Conservation (phyloP, 2,113 vertebrate species). For the Acanthisitta chloris region DNA sequence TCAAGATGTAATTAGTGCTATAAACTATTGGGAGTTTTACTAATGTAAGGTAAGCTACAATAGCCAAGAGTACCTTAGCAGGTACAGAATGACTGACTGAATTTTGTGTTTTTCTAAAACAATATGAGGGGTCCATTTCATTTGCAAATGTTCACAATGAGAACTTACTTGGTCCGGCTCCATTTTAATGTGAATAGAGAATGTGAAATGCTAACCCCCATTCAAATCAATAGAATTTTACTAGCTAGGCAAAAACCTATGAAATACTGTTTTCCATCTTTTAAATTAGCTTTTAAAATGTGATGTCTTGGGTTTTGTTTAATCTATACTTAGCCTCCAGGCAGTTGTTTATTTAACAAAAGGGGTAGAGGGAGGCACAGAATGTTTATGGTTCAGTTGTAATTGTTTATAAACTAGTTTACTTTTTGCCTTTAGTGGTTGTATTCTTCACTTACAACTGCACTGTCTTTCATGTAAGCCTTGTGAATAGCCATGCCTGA, state of each 20-base stretch:
- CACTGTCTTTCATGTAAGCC: background rate
- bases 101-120: background rate
- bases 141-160: background rate
- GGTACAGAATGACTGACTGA: background rate
- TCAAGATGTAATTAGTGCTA: background rate
- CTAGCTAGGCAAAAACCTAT: background rate
- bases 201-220: background rate
- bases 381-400: background rate
- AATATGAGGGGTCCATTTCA: background rate
- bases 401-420: background rate
- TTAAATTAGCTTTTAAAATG: background rate
- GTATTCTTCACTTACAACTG: background rate
- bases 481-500: background rate
- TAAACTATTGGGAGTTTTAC: background rate
- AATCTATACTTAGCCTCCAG: background rate
- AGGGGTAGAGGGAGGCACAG: fast-evolving
- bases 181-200: background rate
- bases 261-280: background rate
- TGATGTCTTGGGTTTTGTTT: background rate
- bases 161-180: background rate
- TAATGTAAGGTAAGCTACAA: background rate
- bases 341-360: background rate
- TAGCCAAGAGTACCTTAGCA: background rate
- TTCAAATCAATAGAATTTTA: background rate
- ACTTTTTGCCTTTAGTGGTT: background rate